Conservation (phyloP, 2,888 invertebrate genomes). For the Tetrapedia diversipes region DNA sequence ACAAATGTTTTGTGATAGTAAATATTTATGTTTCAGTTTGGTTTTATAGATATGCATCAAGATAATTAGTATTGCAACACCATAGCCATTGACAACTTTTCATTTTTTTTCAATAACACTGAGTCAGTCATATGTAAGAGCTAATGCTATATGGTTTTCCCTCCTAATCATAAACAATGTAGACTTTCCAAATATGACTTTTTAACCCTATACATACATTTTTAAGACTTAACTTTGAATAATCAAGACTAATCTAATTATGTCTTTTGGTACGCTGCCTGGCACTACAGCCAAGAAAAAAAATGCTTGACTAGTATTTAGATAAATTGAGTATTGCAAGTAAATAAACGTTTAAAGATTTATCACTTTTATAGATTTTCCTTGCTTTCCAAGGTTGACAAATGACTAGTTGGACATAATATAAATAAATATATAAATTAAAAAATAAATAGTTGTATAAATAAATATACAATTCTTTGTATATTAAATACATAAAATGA, state of each 20-base stretch:
- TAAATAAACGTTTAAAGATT: constrained; percentile 54
- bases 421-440: constrained; percentile 54
- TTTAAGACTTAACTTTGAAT: constrained; percentile 70
- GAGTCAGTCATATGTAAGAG: constrained; percentile 61
- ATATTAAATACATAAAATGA: constrained; percentile 29
- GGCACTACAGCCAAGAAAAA: constrained; percentile 61
- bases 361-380: constrained; percentile 36
- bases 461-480: constrained; percentile 42
- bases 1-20: constrained; percentile 17
- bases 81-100: constrained; percentile 54
- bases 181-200: constrained; percentile 71
- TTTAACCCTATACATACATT: constrained; percentile 70
- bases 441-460: constrained; percentile 61
- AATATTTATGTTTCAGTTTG: constrained; percentile 23
- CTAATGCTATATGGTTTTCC: constrained; percentile 60
- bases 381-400: constrained; percentile 22
- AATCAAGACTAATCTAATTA: constrained; percentile 67
- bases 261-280: constrained; percentile 73
- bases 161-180: constrained; percentile 69
- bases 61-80: constrained; percentile 39
- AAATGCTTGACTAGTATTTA: constrained; percentile 68
- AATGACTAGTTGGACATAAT: constrained; percentile 42
- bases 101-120: constrained; percentile 57
- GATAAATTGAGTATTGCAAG: constrained; percentile 65
- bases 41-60: constrained; percentile 47